Evolutionary conservation across 2,797 vertebrate species (phyloP).

Genomic region (Micrastur ruficollis): DNA sequence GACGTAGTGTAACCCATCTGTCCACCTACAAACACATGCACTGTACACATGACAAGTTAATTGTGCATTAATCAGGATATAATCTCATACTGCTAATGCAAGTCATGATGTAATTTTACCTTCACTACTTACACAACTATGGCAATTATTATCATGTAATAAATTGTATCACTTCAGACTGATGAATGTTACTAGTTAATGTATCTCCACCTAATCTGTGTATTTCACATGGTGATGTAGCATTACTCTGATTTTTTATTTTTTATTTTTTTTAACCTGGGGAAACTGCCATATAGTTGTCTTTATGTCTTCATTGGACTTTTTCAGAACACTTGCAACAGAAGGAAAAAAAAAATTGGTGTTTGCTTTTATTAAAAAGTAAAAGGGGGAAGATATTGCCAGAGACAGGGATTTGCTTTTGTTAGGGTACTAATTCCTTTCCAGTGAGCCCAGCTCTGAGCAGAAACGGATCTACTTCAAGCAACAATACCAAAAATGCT

Average conservation of each 20-base stretch:
- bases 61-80: constrained; percentile 68
- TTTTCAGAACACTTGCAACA: neutral
- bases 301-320: neutral
- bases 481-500: neutral
- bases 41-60: constrained; percentile 56
- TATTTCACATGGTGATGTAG: constrained; percentile 24
- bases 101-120: constrained; percentile 64
- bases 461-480: neutral
- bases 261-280: neutral
- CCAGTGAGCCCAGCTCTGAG: neutral
- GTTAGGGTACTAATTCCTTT: neutral
- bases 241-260: neutral
- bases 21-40: constrained; percentile 42
- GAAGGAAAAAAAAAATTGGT: neutral
- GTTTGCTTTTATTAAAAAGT: neutral
- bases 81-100: constrained; percentile 62
- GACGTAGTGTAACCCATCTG: constrained; percentile 29
- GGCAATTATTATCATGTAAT: constrained; percentile 48
- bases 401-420: neutral
- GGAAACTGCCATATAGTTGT: neutral
- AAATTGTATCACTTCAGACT: constrained; percentile 50
- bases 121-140: constrained; percentile 40
- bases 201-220: neutral
- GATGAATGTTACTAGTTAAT: constrained; percentile 48
- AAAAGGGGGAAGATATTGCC: neutral